Base-by-base conservation (phyloP, 2,797 vertebrate genomes). In the Danio aesculapii region DNA sequence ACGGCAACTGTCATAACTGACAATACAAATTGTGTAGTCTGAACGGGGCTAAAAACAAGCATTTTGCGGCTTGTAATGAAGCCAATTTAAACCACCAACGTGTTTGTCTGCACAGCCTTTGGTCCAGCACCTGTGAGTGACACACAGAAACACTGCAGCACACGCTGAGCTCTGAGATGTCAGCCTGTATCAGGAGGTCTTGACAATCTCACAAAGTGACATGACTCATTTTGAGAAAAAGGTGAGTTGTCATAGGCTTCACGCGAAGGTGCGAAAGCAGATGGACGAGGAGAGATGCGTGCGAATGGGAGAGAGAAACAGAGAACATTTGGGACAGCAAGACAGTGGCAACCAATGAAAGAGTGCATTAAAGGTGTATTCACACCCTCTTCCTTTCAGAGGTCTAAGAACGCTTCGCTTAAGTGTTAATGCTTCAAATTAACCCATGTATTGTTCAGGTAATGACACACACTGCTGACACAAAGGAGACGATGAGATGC, bases 241-340 rank as follows among this genome's bases (percentile, higher is more conserved):
- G 21, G 44, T 41, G 58, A 50, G 59, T 41, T 75, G 16, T 75
- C 59, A 75, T 63, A 61, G 81, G 58, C 66, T 75, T 63, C 74
- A 43, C 47, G 53, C 81, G 73, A 75, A 71, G 66, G 66, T 62
- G 71, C 89, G 89, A 90, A 87, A 85, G 59, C 83, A 82, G 86
- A 83, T 79, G 88, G 85, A 88, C 90, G 57, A 83, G 67, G 79
- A 83, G 43, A 66, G 46, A 75, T 14, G 16, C 5, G 6, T 82
- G 78, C 75, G 81, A 30, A 13, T 43, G 71, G 81, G 4, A 50
- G 75, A 85, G 84, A 86, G 77, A 72, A n/a, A 75, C 52, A 64
- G 46, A 83, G 79, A 85, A 84, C 57, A 17, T 62, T 59, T 62
- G 44, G 41, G 75, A 67, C 30, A 44, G n/a, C 16, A 11, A 66